These are phyloP conservation scores for Schizotus pectinicornis DNA, from an alignment of 2,888 invertebrate genomes.

Conservation along the genomic window DNA sequence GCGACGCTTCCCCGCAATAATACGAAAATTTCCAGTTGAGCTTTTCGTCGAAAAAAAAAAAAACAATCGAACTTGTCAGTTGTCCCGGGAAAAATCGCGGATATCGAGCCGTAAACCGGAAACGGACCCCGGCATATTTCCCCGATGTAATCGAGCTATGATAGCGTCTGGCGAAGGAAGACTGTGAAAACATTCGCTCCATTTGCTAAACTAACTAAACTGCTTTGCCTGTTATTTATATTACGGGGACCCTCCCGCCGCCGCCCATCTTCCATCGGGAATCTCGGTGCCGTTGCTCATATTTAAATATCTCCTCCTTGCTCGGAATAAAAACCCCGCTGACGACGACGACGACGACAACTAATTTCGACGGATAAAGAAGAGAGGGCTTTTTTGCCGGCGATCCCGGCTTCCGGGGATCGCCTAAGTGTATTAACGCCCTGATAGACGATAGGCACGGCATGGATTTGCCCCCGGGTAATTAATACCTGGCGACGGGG, in stretches of 20 bases:
- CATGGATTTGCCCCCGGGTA: slow-evolving; percentile 13
- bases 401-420: background rate
- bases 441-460: too few species aligned
- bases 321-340: slow-evolving; percentile 28
- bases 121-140: slow-evolving; percentile 20
- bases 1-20: background rate
- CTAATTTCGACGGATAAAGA: slow-evolving; percentile 4
- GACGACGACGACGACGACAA: background rate
- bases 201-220: slow-evolving; percentile 63
- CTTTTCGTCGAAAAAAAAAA: background rate
- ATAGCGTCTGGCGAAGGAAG: slow-evolving; percentile 45
- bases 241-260: slow-evolving; percentile 50
- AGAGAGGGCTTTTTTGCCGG: slow-evolving; percentile 1
- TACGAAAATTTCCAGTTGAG: background rate
- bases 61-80: slow-evolving; percentile 5
- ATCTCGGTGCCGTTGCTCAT: slow-evolving; percentile 40
- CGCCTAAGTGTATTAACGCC: too few species aligned
- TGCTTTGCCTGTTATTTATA: slow-evolving; percentile 60
- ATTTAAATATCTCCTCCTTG: slow-evolving; percentile 44
- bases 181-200: slow-evolving; percentile 61
- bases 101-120: background rate
- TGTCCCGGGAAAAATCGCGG: slow-evolving; percentile 1
- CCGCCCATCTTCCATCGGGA: slow-evolving; percentile 34
- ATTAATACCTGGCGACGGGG: slow-evolving; percentile 22
- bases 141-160: slow-evolving; percentile 49